A percentile compares a stretch with the other conserved stretches of the same genome.
Conservation (phyloP, 2,888 invertebrate genomes). For the Orthosia incerta region DNA sequence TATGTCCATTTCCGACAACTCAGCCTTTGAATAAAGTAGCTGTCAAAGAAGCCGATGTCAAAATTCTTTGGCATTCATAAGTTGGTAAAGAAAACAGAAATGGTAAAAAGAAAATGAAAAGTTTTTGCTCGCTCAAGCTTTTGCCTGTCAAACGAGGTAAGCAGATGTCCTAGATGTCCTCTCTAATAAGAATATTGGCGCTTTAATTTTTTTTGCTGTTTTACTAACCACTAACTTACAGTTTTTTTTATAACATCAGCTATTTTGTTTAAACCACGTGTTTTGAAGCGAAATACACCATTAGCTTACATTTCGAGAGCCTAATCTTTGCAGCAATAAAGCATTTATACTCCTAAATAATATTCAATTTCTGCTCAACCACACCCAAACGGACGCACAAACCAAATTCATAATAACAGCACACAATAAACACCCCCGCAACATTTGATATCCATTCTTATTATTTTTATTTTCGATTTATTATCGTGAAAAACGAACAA, state of each 20-base stretch:
- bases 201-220: neutral
- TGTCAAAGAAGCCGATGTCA: slow-evolving; percentile 87
- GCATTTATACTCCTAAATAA: slow-evolving; percentile 32
- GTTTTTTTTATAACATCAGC: neutral
- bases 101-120: slow-evolving; percentile 62
- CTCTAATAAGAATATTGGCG: neutral
- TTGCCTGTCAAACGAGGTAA: slow-evolving; percentile 24
- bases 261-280: neutral
- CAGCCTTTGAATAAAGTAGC: slow-evolving; percentile 80
- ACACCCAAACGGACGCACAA: slow-evolving; percentile 60
- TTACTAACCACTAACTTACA: too few species aligned
- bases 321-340: slow-evolving; percentile 5
- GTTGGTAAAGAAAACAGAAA: slow-evolving; percentile 65
- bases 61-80: slow-evolving; percentile 75
- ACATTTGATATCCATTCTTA: slow-evolving; percentile 79
- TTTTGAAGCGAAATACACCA: neutral
- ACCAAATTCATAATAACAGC: slow-evolving; percentile 72
- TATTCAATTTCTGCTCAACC: slow-evolving; percentile 50
- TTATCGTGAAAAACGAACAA: slow-evolving; percentile 83
- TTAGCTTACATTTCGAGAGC: neutral
- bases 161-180: slow-evolving; percentile 24
- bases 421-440: slow-evolving; percentile 85
- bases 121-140: slow-evolving; percentile 46
- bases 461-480: slow-evolving; percentile 85
- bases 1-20: slow-evolving; percentile 89